Base-by-base conservation (phyloP, 1,140 invertebrate genomes). In the Coelopa frigida region DNA sequence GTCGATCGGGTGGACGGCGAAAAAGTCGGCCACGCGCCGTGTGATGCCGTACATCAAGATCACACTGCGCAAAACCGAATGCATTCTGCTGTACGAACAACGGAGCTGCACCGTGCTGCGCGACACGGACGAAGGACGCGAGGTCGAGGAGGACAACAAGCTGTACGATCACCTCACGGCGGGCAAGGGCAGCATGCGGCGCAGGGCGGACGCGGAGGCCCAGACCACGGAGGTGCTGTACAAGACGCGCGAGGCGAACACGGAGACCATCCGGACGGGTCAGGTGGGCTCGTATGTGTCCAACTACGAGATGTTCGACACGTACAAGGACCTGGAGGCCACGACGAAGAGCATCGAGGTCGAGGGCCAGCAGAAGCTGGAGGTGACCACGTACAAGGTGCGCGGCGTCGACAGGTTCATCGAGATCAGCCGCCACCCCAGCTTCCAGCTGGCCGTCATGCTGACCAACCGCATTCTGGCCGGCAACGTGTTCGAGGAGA, bases 251-350 rank as follows among this genome's bases (percentile, higher is more conserved):
- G 72, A 75, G 18, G 82, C 82, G 0, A 73, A 79, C 14, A 72
- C 78, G 0, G 69, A 72, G 4, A 66, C 73, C 29, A 62, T 73
- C 2, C 65, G 71, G 44, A 77, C 74, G 11, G 71, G 64, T 37
- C 78, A 83, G 57, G 72, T 72, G 8, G 70, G 70, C 5, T 73
- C 75, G 0, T 83, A 81, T 55, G 82, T 83, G 0, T 85, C 83
- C 5, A 74, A 81, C 52, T 87, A 83, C 76, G 79, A 84, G 39
- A 82, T 86, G 76, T 77, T 78, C 50, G 84, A 86, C 51, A 81
- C 78, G 0, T 84, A 78, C 50, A 64, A 70, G 20, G 59, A 62
- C 20, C 56, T 75, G 4, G 68, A 71, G 24, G 51, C 58, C 15
- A 52, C 64, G 5, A 68, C 64, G 14, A 49, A 61, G 8, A 61